Percentiles rank a stretch among this genome's conserved stretches.
Conservation (phyloP, 2,113 vertebrate genomes). For the Propithecus coquereli region DNA sequence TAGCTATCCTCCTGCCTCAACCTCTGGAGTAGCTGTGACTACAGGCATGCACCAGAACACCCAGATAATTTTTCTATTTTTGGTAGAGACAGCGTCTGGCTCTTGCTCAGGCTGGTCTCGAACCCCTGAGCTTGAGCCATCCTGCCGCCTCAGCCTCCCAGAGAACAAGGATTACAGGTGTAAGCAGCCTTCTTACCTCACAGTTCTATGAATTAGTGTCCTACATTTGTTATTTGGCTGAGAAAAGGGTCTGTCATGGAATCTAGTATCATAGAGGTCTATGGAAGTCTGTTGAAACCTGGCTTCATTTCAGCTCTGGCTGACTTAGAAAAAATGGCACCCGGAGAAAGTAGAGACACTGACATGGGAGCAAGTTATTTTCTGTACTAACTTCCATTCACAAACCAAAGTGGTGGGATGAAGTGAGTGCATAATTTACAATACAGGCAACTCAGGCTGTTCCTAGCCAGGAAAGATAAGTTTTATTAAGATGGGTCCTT, state of each 20-base stretch:
- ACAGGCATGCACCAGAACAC: no score
- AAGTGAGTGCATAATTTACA: background rate
- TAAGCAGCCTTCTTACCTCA: background rate
- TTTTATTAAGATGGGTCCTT: background rate
- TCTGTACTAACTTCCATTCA: conserved; percentile 29
- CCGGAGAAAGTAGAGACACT: conserved; percentile 24
- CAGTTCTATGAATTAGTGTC: conserved; percentile 30
- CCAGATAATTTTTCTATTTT: no score
- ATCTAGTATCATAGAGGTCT: conserved; percentile 36
- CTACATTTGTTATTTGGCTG: conserved; percentile 16
- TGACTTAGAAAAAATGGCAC: conserved; percentile 31
- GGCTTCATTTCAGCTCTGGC: conserved; percentile 37
- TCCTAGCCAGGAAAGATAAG: background rate
- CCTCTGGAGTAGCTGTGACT: no score
- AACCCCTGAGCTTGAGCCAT: no score
- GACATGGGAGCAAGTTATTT: conserved; percentile 47
- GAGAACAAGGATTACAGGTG: no score
- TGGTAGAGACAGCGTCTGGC: no score
- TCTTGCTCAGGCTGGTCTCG: no score
- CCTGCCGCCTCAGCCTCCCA: no score
- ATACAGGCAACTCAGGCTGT: background rate
- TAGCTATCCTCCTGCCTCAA: no score
- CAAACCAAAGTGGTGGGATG: background rate
- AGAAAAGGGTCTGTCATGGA: background rate
- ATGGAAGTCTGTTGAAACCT: conserved; percentile 37